Evolutionary conservation across 2,888 invertebrate species (phyloP).

Genomic region (Hanleya hanleyi): DNA sequence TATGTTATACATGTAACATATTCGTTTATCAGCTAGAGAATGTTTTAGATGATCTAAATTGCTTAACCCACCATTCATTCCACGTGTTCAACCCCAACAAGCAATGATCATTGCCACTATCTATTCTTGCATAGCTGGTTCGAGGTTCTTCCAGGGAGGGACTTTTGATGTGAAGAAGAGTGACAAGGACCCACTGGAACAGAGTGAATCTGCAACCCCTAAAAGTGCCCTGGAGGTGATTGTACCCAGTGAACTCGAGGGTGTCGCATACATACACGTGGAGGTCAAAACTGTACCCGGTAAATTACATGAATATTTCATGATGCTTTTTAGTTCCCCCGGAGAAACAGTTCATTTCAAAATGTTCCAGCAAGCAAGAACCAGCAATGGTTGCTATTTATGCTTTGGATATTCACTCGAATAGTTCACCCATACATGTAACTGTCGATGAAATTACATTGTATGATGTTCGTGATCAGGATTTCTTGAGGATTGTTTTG

Average conservation of each 20-base stretch:
- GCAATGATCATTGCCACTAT: not conserved
- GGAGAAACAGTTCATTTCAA: not conserved
- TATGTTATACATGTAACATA: too few relatives aligned
- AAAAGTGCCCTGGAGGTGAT: slow-evolving; percentile 87
- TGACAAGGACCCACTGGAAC: slow-evolving; percentile 24
- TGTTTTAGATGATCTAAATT: too few relatives aligned
- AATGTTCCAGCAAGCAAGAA: too few relatives aligned
- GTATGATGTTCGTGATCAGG: too few relatives aligned
- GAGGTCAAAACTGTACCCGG: slow-evolving; percentile 89
- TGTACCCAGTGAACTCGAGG: slow-evolving; percentile 95
- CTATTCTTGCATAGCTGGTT: slow-evolving; percentile 80
- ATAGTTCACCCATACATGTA: too few relatives aligned
- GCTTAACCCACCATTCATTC: too few relatives aligned
- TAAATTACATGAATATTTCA: slow-evolving; percentile 26
- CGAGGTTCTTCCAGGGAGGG: slow-evolving; percentile 93
- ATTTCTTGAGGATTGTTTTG: too few relatives aligned
- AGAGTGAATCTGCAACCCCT: slow-evolving; percentile 23
- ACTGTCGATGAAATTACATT: too few relatives aligned
- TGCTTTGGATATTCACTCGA: too few relatives aligned
- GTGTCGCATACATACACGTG: slow-evolving; percentile 96
- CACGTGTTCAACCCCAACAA: too few relatives aligned
- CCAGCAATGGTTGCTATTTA: too few relatives aligned
- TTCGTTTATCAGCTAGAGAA: too few relatives aligned
- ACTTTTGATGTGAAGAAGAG: slow-evolving; percentile 97
- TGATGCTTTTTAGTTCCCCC: not conserved